Base-by-base conservation (phyloP, 2,888 invertebrate species). In the Drosophila conformis region DNA sequence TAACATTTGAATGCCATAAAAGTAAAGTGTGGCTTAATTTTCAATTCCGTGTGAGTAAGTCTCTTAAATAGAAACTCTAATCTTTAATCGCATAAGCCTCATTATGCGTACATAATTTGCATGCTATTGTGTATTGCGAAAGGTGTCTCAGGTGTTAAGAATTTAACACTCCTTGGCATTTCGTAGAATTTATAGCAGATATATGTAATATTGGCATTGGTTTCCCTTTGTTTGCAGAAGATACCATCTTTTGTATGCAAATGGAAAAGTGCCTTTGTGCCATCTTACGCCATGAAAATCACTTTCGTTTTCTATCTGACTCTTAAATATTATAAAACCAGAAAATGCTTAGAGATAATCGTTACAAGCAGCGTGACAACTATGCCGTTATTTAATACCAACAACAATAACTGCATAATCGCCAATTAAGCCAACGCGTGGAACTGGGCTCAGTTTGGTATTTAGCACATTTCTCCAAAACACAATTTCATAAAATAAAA, bases 361-460 rank as follows among this genome's bases (percentile, higher is more conserved):
- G 73, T 76, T 74, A 64, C 77, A 76, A 66, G 76, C 87, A 80
- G 82, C 78, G 66, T 78, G 90, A 72, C 87, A 69, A 70, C 52
- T 82, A 75, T 86, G 75, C 60, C 90, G 72, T 90, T 86, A 89
- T 76, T 89, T 76, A 85, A 85, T 87, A 83, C 59, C 66, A 67
- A 69, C 69, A 65, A 67, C 54, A 73, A 42, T 18, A 58, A 65
- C 48, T 78, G 78, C 82, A 78, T 78, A 78, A 78, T 78, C 62
- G 73, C 33, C 31, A 35, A 48, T 36, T 25, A 38, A 33, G 18
- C 48, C 58, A 61, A 46, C 38, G 36, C 29, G 27, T 57, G 64
- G 36, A 61, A 69, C 48, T 69, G 59, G 48, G 58, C 56, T 59
- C 7, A 31, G 31, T 60, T 48, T 11, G 83, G 86, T 86, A 90